A percentile compares a stretch with the other conserved stretches of the same genome.
Evolutionary conservation across 2,113 vertebrate genomes (phyloP).

Genomic region (Turdus rufiventris): DNA sequence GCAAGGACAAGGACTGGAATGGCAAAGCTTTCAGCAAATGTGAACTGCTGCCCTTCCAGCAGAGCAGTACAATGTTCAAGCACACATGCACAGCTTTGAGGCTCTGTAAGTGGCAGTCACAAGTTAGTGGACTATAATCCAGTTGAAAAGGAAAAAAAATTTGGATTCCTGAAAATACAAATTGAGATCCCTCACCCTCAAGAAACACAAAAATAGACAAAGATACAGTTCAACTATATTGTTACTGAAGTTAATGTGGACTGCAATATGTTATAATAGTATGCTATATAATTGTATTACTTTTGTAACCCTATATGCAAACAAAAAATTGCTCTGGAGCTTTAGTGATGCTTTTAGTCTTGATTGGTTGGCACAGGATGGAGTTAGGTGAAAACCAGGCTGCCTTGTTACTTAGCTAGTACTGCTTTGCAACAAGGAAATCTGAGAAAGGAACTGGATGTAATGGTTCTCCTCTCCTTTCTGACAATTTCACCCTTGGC

Average conservation of each 20-base stretch:
- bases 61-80: background rate
- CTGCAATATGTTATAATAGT: too few species aligned
- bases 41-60: background rate
- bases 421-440: background rate
- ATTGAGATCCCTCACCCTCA: background rate
- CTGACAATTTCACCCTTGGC: background rate
- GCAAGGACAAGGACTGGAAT: background rate
- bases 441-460: background rate
- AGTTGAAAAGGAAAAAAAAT: background rate
- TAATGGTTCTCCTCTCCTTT: background rate
- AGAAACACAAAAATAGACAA: background rate
- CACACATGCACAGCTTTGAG: background rate
- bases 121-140: background rate
- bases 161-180: background rate
- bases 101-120: background rate
- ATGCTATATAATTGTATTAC: background rate
- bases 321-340: background rate
- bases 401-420: background rate
- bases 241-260: background rate
- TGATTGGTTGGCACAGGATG: background rate
- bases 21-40: background rate
- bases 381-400: background rate
- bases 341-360: background rate
- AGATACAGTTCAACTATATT: background rate
- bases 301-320: background rate